phyloP scores from a whole-genome alignment of 1,140 invertebrate genomes.

The Mycetomoellerius zeteki region DNA sequence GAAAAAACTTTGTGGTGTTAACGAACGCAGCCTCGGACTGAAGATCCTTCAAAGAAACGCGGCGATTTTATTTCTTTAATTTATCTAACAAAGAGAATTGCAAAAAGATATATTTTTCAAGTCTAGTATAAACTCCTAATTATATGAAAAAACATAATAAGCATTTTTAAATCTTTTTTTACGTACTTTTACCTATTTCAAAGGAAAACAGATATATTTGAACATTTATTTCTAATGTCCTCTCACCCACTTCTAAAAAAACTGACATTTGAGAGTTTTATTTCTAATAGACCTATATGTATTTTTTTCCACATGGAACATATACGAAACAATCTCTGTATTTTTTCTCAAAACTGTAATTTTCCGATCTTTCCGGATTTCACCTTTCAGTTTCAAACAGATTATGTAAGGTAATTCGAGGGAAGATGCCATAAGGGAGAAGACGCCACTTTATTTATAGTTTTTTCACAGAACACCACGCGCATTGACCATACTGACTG shows the following conservation, averaged over 20 bases:
- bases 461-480: too few relatives aligned
- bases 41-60: conserved; percentile 17
- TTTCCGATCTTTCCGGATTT: not conserved
- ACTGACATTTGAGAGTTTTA: not conserved
- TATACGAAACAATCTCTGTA: not conserved
- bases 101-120: not conserved
- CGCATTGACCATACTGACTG: too few relatives aligned
- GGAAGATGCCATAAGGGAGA: too few relatives aligned
- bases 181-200: not conserved
- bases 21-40: conserved; percentile 20
- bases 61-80: not conserved
- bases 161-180: not conserved
- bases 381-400: not conserved
- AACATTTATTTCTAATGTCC: not conserved
- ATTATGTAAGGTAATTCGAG: too few relatives aligned
- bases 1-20: conserved; percentile 29
- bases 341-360: not conserved
- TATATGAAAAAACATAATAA: not conserved
- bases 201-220: not conserved
- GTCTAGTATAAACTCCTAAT: not conserved
- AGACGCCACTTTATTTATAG: too few relatives aligned
- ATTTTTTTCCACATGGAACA: not conserved
- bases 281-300: too few relatives aligned
- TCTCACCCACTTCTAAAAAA: not conserved
- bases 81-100: not conserved